Conservation (phyloP, 2,888 invertebrate genomes). For the Volucella zonaria region DNA sequence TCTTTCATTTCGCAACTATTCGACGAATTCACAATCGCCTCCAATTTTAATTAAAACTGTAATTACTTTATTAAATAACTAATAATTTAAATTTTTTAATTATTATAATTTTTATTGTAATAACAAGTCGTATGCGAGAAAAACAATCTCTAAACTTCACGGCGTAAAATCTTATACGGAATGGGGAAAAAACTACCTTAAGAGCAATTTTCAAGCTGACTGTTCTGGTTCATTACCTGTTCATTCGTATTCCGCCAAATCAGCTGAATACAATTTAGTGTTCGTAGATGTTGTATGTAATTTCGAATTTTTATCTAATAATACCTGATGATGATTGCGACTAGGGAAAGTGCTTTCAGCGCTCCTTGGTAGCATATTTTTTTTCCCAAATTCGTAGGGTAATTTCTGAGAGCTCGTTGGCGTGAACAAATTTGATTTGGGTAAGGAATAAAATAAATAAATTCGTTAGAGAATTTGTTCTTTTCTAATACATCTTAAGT, state of each 20-base stretch:
- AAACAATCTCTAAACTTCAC: slow-evolving; percentile 25
- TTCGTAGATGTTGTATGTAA: background rate
- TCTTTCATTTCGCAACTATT: slow-evolving; percentile 11
- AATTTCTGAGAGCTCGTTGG: too few relatives aligned
- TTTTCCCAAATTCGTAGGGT: too few relatives aligned
- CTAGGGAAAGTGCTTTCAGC: too few relatives aligned
- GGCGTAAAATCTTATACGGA: slow-evolving; percentile 24
- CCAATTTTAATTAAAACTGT: background rate
- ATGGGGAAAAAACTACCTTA: slow-evolving; percentile 30
- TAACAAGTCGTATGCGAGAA: slow-evolving; percentile 7
- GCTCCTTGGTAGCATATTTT: too few relatives aligned
- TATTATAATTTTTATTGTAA: slow-evolving; percentile 25
- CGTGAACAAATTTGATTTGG: too few relatives aligned
- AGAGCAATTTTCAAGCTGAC: background rate
- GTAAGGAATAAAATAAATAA: too few relatives aligned
- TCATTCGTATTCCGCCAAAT: slow-evolving; percentile 27
- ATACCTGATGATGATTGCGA: too few relatives aligned
- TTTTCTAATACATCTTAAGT: too few relatives aligned
- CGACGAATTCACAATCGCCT: background rate
- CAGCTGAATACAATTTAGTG: background rate
- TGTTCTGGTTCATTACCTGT: slow-evolving; percentile 23
- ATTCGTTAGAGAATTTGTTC: too few relatives aligned
- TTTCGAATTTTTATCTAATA: too few relatives aligned
- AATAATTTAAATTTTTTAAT: background rate
- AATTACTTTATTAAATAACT: background rate